Evolutionary conservation across 2,888 invertebrate genomes (phyloP), one percentile per base, ranked within the genome.

Genomic region (Diploptera punctata): DNA sequence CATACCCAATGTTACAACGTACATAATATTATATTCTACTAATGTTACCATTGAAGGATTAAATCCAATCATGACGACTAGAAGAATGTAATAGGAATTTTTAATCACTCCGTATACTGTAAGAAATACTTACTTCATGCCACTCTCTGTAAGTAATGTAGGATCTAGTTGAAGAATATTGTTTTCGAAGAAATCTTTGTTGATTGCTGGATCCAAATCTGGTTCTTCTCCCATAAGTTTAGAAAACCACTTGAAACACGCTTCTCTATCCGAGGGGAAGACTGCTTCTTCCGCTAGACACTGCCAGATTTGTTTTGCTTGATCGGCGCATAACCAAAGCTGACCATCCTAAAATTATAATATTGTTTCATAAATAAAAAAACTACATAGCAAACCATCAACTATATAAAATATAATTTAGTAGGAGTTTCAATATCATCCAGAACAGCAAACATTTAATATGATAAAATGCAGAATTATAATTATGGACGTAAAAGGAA

Each of bases 211-310:
- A 84, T 98, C 98, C 70, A 98, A 85, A 83, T 98, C 98, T 0
- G 98, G 97, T 81, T 98, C 98, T 78, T 98, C 98, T 19, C 95
- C 95, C 96, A 97, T 96, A 44, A 97, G 84, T 84, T 98, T 98
- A 47, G 97, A 95, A 85, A 98, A 98, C 98, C 98, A 98, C 79
- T 95, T 94, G 84, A 98, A 99, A 83, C 98, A 98, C 38, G 97
- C 95, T 83, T 99, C 98, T 47, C 98, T 89, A 83, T 99, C 98
- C 1, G 93, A 91, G 16, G 92, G 87, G 82, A 97, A 97, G 13
- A 97, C 95, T 13, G 97, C 97, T 80, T 92, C 92, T 82, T 97
- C 97, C 1, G 98, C 97, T 73, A 99, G 86, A 83, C 97, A 97
- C 79, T 95, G 91, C 98, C 98, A 99, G 78, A 98, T 96, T 85